phyloP scores from a whole-genome alignment of 1,140 invertebrate species.

The Anoplophora glabripennis region DNA sequence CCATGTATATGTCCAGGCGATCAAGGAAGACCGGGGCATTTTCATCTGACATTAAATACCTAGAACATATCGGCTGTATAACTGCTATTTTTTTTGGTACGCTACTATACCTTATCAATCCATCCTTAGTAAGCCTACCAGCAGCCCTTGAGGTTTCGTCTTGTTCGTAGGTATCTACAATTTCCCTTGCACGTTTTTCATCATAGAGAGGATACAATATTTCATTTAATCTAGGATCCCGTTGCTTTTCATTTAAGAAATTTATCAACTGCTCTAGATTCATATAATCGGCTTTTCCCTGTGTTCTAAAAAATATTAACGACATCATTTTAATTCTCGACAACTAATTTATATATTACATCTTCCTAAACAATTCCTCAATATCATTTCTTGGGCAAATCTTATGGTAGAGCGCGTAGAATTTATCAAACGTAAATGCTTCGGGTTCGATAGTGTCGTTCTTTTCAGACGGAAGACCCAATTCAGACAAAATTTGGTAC shows the following conservation, averaged over 20 bases:
- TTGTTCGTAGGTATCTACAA: slow-evolving; percentile 92
- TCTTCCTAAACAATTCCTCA: slow-evolving; percentile 94
- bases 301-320: slow-evolving; percentile 63
- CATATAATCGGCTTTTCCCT: slow-evolving; percentile 86
- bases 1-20: slow-evolving; percentile 94
- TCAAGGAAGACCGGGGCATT: slow-evolving; percentile 98
- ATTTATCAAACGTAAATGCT: slow-evolving; percentile 98
- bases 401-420: slow-evolving; percentile 97
- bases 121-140: slow-evolving; percentile 85
- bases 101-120: slow-evolving; percentile 66
- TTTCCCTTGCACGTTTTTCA: slow-evolving; percentile 87
- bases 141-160: slow-evolving; percentile 75
- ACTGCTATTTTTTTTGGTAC: neutral
- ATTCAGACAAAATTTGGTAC: slow-evolving; percentile 92
- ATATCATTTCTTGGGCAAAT: slow-evolving; percentile 99
- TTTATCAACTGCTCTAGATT: slow-evolving; percentile 85
- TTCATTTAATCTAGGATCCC: slow-evolving; percentile 98
- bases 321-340: neutral
- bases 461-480: slow-evolving; percentile 93
- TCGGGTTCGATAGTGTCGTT: slow-evolving; percentile 93
- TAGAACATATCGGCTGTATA: slow-evolving; percentile 37
- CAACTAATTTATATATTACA: slow-evolving; percentile 67
- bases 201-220: slow-evolving; percentile 98
- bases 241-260: slow-evolving; percentile 97
- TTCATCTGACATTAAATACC: slow-evolving; percentile 98